Percentiles rank a stretch among this genome's conserved stretches.
Evolutionary conservation across 2,888 invertebrate species (phyloP).

Genomic region (Philonicus albiceps): DNA sequence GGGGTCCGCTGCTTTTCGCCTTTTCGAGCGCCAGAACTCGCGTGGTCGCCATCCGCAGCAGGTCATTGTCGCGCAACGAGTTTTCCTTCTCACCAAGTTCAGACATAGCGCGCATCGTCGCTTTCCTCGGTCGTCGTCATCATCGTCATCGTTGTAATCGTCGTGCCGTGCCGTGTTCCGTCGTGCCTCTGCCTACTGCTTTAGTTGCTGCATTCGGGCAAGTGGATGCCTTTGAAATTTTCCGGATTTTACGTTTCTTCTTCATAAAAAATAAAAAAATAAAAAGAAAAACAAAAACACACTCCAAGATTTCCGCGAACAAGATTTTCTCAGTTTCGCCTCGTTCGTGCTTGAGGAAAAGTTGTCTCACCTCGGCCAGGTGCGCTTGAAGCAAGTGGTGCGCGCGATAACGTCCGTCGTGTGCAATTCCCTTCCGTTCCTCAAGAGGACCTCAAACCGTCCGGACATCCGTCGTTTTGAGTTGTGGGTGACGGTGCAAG

Average conservation of each 20-base stretch:
- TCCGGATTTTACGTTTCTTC: not conserved
- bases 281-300: no score
- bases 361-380: not conserved
- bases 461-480: not conserved
- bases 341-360: not conserved
- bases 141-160: not conserved
- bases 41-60: slow-evolving; percentile 34
- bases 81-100: slow-evolving; percentile 9
- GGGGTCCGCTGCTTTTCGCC: slow-evolving; percentile 24
- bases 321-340: not conserved
- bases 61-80: slow-evolving; percentile 32
- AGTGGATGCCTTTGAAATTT: not conserved
- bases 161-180: not conserved
- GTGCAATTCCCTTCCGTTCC: not conserved
- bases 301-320: not conserved
- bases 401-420: not conserved
- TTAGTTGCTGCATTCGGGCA: not conserved
- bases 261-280: no score
- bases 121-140: not conserved
- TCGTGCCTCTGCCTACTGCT: not conserved
- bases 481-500: not conserved
- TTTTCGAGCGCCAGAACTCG: slow-evolving; percentile 27
- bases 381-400: not conserved
- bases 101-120: not conserved
- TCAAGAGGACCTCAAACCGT: not conserved